phyloP scores from a whole-genome alignment of 2,797 vertebrate genomes.

The Calcarius lapponicus region DNA sequence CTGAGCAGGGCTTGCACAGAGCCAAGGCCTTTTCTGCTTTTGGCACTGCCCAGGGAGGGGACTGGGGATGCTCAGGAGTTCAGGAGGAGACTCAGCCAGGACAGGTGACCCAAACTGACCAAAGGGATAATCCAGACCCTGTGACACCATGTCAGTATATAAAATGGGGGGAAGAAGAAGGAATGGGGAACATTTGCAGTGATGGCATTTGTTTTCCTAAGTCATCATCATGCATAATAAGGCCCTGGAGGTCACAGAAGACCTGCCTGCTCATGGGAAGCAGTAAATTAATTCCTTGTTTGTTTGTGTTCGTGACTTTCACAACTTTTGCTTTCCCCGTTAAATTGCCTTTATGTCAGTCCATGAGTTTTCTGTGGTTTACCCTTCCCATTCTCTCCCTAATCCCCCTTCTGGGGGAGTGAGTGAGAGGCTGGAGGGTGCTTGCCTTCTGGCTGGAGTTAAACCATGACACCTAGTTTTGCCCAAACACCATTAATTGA shows the following conservation, averaged over 20 bases:
- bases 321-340: background rate
- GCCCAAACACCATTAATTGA: background rate
- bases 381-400: background rate
- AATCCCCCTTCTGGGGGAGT: background rate
- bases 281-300: background rate
- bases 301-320: background rate
- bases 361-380: background rate
- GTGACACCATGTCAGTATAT: background rate
- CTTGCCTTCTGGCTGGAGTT: background rate
- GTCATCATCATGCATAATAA: background rate
- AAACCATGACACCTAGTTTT: background rate
- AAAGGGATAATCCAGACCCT: background rate
- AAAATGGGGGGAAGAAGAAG: background rate
- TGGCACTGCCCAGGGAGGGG: accelerated
- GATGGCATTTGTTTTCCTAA: background rate
- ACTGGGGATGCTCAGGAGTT: accelerated
- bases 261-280: background rate
- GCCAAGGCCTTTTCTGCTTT: background rate
- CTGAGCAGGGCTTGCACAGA: background rate
- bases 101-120: background rate
- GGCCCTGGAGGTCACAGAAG: accelerated
- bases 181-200: background rate
- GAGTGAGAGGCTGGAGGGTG: accelerated
- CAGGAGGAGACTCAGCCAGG: background rate
- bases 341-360: background rate